phyloP scores from a whole-genome alignment of 1,140 invertebrate genomes.

The Trichonephila inaurata region DNA sequence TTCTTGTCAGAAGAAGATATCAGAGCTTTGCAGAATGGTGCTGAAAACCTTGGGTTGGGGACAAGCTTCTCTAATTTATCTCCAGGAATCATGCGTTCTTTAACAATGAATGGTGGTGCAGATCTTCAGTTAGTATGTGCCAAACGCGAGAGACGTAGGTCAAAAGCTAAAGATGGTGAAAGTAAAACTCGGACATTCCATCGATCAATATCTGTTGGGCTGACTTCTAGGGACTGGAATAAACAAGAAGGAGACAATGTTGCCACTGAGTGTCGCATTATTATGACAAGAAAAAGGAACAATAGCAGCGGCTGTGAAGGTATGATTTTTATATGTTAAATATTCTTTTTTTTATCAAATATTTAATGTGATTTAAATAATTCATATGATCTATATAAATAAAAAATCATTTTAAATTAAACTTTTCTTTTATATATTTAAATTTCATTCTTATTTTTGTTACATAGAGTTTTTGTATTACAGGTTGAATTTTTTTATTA shows the following conservation, averaged over 20 bases:
- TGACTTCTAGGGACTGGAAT: slow-evolving; percentile 83
- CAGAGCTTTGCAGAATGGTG: slow-evolving; percentile 77
- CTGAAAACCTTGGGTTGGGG: slow-evolving; percentile 62
- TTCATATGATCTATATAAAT: too few relatives aligned
- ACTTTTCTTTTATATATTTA: too few relatives aligned
- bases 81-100: slow-evolving; percentile 73
- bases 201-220: slow-evolving; percentile 86
- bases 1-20: slow-evolving; percentile 78
- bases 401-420: too few relatives aligned
- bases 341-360: too few relatives aligned
- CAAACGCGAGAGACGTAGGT: slow-evolving; percentile 79
- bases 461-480: too few relatives aligned
- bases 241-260: slow-evolving; percentile 83
- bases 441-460: too few relatives aligned
- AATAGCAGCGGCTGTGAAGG: slow-evolving; percentile 87
- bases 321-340: slow-evolving; percentile 77
- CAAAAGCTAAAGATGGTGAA: slow-evolving; percentile 80
- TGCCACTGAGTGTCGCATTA: slow-evolving; percentile 82
- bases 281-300: slow-evolving; percentile 86
- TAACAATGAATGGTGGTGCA: slow-evolving; percentile 75
- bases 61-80: slow-evolving; percentile 54
- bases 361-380: too few relatives aligned
- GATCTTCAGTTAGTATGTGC: slow-evolving; percentile 53
- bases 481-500: too few relatives aligned
- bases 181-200: slow-evolving; percentile 83